Evolutionary conservation across 30 jellyfish, hydroid and myxozoan genomes (phyloP).

Genomic region (Sanderia malayensis): DNA sequence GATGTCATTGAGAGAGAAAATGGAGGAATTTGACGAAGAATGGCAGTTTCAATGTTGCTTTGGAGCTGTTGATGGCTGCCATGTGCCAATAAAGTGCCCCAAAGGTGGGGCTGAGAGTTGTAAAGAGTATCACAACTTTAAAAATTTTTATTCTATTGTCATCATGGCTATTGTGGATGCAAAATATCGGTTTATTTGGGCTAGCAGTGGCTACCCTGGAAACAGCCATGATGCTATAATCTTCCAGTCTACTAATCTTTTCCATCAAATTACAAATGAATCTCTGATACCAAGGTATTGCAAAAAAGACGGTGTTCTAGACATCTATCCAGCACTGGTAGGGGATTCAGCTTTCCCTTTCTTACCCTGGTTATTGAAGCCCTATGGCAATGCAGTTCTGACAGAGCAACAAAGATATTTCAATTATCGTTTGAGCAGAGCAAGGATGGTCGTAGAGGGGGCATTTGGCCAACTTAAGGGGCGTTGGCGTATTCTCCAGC

Average conservation of each 20-base stretch:
- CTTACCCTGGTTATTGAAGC: constrained; percentile 37
- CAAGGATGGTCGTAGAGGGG: constrained; percentile 67
- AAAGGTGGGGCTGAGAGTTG: constrained; percentile 59
- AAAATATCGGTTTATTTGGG: constrained; percentile 55
- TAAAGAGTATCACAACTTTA: constrained; percentile 52
- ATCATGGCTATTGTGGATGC: constrained; percentile 59
- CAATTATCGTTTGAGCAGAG: constrained; percentile 51
- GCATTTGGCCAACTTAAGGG: constrained; percentile 60
- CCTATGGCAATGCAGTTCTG: constrained; percentile 45
- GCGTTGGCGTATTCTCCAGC: constrained; percentile 54
- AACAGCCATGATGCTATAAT: constrained; percentile 17
- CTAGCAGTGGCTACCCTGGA: constrained; percentile 56
- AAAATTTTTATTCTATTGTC: constrained; percentile 39
- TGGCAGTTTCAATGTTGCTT: constrained; percentile 61
- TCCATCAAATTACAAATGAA: background rate
- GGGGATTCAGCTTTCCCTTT: constrained; percentile 62
- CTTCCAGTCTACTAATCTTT: constrained; percentile 38
- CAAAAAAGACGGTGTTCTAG: constrained; percentile 9
- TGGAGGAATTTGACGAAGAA: constrained; percentile 42
- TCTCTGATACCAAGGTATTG: constrained; percentile 25
- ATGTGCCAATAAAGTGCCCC: constrained; percentile 57
- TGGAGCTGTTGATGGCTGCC: constrained; percentile 71
- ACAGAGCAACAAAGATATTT: constrained; percentile 37
- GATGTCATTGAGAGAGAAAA: constrained; percentile 12
- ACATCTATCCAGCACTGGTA: constrained; percentile 22